Evolutionary conservation across 2,888 invertebrate species (phyloP), one percentile per base, ranked within the genome.

Genomic region (Chironomus riparius): DNA sequence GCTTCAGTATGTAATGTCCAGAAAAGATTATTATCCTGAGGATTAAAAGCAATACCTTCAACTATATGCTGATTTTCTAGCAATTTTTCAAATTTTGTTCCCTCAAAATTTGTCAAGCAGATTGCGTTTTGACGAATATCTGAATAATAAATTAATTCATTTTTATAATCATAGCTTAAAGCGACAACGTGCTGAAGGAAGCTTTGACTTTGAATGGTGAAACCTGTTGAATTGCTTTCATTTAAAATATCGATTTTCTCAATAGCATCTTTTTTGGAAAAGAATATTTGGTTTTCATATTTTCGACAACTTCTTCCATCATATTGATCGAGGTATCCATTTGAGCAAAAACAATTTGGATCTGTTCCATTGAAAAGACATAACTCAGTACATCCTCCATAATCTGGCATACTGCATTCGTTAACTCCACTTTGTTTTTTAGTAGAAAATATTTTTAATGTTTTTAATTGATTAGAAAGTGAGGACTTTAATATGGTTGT

Each of bases 91-190:
- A 93, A 92, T 0, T 87, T 87, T 47, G 87, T 87, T 70, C 94
- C 94, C 85, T 95, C 91, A 84, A 94, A 95, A 81, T 86, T 87
- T 69, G 93, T 94, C 47, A 89, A 87, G 84, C 92, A 91, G 81
- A 96, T 94, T 79, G 92, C 89, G 76, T 93, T 94, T 80, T 91
- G 87, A 82, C 94, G 93, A 78, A 95, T 94, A 84, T 95, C 95
- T 0, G 95, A 95, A 85, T 93, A 96, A 85, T 93, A 95, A 70
- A 95, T 85, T 71, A 89, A 85, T 79, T 88, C 86, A 47, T 85
- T 85, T 77, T 85, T 84, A 83, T 91, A 93, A 85, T 93, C 92
- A 83, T 90, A 94, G 1, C 93, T 88, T 74, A 96, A 86, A 22
- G 93, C 94, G 80, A 95, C 94, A 7, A 93, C 94, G 85, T 95